Conservation (phyloP, 2,797 vertebrate genomes). For the Pyrrhura leucotis region DNA sequence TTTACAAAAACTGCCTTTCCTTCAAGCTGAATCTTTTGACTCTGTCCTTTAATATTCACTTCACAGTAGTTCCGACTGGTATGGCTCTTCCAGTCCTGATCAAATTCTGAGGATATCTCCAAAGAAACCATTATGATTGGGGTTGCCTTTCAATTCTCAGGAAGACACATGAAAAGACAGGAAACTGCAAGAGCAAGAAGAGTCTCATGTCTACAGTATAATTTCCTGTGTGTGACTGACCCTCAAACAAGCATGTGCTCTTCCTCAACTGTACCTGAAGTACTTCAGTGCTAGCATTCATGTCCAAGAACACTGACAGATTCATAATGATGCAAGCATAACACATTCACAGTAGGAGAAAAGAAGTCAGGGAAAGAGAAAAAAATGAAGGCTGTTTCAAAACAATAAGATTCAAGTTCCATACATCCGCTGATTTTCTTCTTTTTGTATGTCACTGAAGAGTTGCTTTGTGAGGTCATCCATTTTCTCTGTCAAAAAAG, state of each 20-base stretch:
- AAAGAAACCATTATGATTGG: neutral
- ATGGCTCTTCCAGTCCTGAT: neutral
- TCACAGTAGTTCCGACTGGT: neutral
- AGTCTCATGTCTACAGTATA: neutral
- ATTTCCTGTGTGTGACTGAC: neutral
- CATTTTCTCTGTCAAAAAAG: constrained; percentile 85
- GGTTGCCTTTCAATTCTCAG: neutral
- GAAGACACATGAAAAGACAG: neutral
- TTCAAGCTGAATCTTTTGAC: neutral
- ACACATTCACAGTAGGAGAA: neutral
- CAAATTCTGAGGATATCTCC: neutral
- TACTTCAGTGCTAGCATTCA: neutral
- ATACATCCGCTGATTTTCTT: constrained; percentile 88
- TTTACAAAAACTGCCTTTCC: neutral
- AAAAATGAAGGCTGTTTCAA: neutral
- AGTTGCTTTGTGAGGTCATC: constrained; percentile 86
- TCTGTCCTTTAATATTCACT: neutral
- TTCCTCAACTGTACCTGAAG: neutral
- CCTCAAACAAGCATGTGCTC: neutral
- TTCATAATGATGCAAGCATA: neutral
- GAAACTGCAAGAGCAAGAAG: neutral
- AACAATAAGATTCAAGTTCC: constrained; percentile 28
- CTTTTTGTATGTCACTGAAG: constrained; percentile 85
- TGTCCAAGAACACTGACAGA: neutral
- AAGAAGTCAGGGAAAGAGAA: neutral